Percentiles rank a stretch among this genome's conserved stretches.
Conservation (phyloP, 1,140 invertebrate genomes). For the Hermatobates lingyangjiaoensis region DNA sequence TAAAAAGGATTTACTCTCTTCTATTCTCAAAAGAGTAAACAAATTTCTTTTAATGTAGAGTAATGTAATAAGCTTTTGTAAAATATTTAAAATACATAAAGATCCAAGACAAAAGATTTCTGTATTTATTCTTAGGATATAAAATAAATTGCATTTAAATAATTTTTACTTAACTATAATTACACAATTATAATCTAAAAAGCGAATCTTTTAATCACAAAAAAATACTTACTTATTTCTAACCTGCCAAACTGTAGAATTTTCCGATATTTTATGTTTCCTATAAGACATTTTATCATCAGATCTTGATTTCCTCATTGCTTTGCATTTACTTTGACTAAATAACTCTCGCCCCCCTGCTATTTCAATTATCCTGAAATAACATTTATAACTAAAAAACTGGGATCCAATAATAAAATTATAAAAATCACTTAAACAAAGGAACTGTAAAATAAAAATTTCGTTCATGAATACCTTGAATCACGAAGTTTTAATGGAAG, state of each 20-base stretch:
- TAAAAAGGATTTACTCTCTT: no score
- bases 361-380: slow-evolving; percentile 65
- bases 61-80: no score
- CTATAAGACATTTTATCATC: slow-evolving; percentile 30
- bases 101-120: no score
- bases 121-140: no score
- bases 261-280: slow-evolving; percentile 32
- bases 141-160: no score
- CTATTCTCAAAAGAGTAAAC: no score
- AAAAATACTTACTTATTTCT: slow-evolving; percentile 27
- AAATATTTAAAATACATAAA: no score
- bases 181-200: no score
- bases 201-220: no score
- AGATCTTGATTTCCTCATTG: slow-evolving; percentile 36
- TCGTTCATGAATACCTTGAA: slow-evolving; percentile 24
- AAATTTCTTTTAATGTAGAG: no score
- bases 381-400: slow-evolving; percentile 5
- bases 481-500: slow-evolving; percentile 29
- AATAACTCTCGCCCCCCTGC: slow-evolving; percentile 69
- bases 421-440: neutral
- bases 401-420: neutral
- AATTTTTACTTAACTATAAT: neutral
- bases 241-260: slow-evolving; percentile 38
- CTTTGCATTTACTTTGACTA: slow-evolving; percentile 62
- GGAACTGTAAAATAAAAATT: neutral